phyloP scores from a whole-genome alignment of 2,888 invertebrate species.

The Gnatocerus cornutus region DNA sequence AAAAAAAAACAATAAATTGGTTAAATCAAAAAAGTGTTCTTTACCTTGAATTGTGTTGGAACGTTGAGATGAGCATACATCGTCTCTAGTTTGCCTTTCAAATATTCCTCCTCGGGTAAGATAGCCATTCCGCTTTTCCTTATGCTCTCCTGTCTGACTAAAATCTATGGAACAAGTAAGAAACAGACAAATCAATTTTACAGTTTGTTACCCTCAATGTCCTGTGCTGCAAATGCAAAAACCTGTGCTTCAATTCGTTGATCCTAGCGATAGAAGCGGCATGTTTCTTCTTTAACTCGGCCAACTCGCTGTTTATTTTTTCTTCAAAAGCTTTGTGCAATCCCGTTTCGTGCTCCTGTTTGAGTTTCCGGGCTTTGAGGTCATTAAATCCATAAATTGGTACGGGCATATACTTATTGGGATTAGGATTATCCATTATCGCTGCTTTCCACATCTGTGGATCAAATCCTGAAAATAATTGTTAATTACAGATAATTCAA shows the following conservation, averaged over 20 bases:
- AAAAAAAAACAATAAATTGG: conserved; percentile 7
- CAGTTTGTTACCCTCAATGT: conserved; percentile 81
- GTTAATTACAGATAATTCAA: conserved; percentile 52
- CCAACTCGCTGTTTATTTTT: conserved; percentile 85
- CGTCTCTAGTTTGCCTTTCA: conserved; percentile 90
- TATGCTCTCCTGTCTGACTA: conserved; percentile 90
- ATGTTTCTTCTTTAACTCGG: conserved; percentile 86
- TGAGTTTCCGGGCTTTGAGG: conserved; percentile 85
- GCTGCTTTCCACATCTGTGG: conserved; percentile 96
- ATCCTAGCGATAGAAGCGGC: conserved; percentile 86
- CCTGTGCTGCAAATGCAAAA: conserved; percentile 87
- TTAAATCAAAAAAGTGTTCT: no score
- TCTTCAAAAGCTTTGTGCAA: conserved; percentile 87
- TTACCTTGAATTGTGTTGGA: conserved; percentile 92
- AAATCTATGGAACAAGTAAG: conserved; percentile 74
- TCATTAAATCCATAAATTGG: conserved; percentile 94
- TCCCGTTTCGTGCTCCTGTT: conserved; percentile 88
- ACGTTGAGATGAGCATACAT: conserved; percentile 91
- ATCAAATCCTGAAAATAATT: conserved; percentile 82
- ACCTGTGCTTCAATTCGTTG: conserved; percentile 85
- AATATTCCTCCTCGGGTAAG: conserved; percentile 91
- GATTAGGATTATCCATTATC: conserved; percentile 95
- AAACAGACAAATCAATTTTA: no score
- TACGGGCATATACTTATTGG: conserved; percentile 91
- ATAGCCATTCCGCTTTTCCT: conserved; percentile 92